Percentiles rank a stretch among this genome's conserved stretches.
Conservation (phyloP, 2,113 vertebrate species). For the Caranx melampygus region DNA sequence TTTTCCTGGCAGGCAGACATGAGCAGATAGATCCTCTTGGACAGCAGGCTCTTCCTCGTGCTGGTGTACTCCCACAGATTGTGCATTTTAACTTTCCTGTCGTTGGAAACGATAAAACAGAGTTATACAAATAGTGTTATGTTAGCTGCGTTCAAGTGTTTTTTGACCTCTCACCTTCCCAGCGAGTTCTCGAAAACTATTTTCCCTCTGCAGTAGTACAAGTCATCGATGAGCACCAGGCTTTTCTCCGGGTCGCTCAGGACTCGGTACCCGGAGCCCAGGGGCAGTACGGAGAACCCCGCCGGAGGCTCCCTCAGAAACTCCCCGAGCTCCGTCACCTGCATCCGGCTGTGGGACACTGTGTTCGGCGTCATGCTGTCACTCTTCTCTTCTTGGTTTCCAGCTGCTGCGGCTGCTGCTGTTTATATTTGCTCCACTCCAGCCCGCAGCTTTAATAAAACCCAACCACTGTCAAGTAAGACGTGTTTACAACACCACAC, state of each 20-base stretch:
- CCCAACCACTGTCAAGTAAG: background rate
- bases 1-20: constrained; percentile 40
- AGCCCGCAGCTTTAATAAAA: background rate
- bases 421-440: accelerated
- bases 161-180: constrained; percentile 62
- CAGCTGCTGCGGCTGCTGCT: accelerated
- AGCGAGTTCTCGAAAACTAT: constrained; percentile 71
- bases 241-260: constrained; percentile 47
- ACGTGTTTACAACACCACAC: accelerated
- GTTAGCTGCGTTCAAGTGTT: background rate
- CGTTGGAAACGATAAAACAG: background rate
- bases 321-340: constrained; percentile 58
- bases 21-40: constrained; percentile 74
- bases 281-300: constrained; percentile 65
- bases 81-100: constrained; percentile 69
- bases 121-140: background rate
- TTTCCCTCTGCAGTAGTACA: constrained; percentile 41
- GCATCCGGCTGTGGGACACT: constrained; percentile 8
- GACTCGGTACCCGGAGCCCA: constrained; percentile 38
- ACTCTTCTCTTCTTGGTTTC: accelerated
- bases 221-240: constrained; percentile 75
- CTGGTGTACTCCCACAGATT: constrained; percentile 72
- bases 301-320: constrained; percentile 71
- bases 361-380: constrained; percentile 5
- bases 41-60: constrained; percentile 72